phyloP scores from a whole-genome alignment of 1,140 invertebrate species.

The Geopemphigus sp. region DNA sequence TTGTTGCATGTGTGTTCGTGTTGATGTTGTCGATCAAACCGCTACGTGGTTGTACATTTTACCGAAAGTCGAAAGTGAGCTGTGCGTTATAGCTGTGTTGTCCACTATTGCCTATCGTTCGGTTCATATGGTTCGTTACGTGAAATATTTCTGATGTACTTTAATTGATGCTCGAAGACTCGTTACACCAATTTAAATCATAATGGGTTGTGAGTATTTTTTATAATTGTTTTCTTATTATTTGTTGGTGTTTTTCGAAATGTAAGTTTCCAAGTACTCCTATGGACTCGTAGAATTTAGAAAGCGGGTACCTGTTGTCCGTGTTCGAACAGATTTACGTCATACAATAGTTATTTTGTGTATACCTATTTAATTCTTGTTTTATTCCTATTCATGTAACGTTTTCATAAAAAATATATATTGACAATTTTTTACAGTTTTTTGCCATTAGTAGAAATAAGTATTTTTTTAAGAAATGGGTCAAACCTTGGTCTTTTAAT shows the following conservation, averaged over 20 bases:
- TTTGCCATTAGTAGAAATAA: background rate
- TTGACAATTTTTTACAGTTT: background rate
- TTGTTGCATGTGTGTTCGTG: conserved; percentile 49
- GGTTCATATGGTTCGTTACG: conserved; percentile 23
- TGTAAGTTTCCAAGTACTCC: background rate
- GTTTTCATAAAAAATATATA: background rate
- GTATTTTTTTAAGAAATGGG: conserved; percentile 17
- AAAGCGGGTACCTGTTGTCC: background rate
- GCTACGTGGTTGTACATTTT: conserved; percentile 46
- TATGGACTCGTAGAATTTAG: background rate
- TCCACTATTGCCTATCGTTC: conserved; percentile 7
- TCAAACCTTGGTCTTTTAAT: background rate
- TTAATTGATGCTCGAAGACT: conserved; percentile 14
- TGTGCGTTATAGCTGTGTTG: background rate
- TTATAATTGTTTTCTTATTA: background rate
- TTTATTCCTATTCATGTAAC: background rate
- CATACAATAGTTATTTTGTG: background rate
- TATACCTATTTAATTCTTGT: background rate
- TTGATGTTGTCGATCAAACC: conserved; percentile 43
- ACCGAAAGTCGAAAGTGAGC: conserved; percentile 11
- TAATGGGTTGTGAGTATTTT: conserved; percentile 41
- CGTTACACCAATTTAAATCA: background rate
- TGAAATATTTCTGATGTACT: conserved; percentile 28
- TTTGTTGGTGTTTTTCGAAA: background rate
- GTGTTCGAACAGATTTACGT: background rate